These are phyloP conservation scores for Dryomyza anilis DNA, from an alignment of 2,888 invertebrate genomes.

Conservation along the genomic window DNA sequence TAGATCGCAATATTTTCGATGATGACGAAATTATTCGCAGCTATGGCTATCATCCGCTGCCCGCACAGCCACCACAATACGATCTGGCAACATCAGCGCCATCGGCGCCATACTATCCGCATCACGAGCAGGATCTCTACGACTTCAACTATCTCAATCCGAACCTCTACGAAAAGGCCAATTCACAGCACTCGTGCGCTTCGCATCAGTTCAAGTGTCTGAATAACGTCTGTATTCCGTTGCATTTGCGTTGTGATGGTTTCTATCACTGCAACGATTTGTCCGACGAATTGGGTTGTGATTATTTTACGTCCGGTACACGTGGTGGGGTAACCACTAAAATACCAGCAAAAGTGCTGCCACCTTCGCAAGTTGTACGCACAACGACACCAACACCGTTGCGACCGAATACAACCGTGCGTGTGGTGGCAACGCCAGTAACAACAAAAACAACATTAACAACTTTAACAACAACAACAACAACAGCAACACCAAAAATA, in stretches of 20 bases:
- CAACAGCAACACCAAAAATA: conserved; percentile 30
- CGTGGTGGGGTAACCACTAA: conserved; percentile 26
- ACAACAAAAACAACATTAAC: conserved; percentile 6
- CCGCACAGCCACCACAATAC: background rate
- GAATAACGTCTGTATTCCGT: conserved; percentile 66
- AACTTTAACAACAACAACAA: conserved; percentile 20
- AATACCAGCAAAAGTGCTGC: conserved; percentile 16
- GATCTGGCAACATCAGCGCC: background rate
- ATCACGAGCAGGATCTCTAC: conserved; percentile 36
- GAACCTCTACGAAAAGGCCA: conserved; percentile 42
- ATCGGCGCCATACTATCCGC: conserved; percentile 23
- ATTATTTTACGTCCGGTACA: conserved; percentile 37
- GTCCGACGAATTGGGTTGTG: conserved; percentile 66
- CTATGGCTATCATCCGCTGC: conserved; percentile 38
- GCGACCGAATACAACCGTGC: conserved; percentile 19
- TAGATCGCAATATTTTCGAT: conserved; percentile 40
- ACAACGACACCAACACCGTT: conserved; percentile 30
- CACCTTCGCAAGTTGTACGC: conserved; percentile 34
- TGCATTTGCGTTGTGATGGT: conserved; percentile 64
- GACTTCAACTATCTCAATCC: conserved; percentile 44
- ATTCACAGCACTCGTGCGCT: conserved; percentile 57
- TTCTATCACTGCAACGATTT: conserved; percentile 67
- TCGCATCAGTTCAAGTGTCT: conserved; percentile 66
- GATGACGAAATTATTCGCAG: conserved; percentile 45
- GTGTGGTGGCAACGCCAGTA: conserved; percentile 14